Evolutionary conservation across 2,113 vertebrate species (phyloP).

Genomic region (Psophia crepitans): DNA sequence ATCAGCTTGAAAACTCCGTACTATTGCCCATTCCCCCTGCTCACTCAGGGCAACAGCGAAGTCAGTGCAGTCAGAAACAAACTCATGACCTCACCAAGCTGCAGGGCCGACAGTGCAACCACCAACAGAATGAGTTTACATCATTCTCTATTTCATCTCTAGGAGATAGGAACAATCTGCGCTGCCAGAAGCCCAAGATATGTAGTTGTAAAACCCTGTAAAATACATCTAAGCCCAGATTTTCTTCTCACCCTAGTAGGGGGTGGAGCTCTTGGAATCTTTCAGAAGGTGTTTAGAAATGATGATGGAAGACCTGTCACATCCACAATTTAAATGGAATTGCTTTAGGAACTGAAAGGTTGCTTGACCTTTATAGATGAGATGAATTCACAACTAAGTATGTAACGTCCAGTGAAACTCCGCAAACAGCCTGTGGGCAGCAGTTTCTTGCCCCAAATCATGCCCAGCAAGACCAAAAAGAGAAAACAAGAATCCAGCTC

Average conservation of each 20-base stretch:
- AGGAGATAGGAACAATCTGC: neutral
- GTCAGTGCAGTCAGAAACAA: neutral
- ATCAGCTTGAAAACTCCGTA: neutral
- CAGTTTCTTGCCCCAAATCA: constrained; percentile 4
- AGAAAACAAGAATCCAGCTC: constrained; percentile 2
- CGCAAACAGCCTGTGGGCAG: neutral
- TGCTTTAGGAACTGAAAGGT: constrained; percentile 2
- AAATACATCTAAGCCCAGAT: neutral
- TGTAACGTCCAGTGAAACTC: neutral
- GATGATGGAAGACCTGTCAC: neutral
- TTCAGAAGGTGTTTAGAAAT: neutral
- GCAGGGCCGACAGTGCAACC: neutral
- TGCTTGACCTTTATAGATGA: neutral
- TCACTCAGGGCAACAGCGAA: neutral
- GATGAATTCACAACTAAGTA: neutral
- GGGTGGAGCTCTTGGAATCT: neutral
- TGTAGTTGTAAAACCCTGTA: neutral
- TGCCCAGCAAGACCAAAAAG: constrained; percentile 11
- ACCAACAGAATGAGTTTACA: neutral
- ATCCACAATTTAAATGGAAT: constrained; percentile 5
- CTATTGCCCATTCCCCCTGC: neutral
- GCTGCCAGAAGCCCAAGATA: neutral
- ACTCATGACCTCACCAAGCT: neutral
- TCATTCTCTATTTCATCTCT: neutral
- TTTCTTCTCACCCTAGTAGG: neutral